phyloP scores from a whole-genome alignment of 1,140 invertebrate species.

The Sycobia sp. region DNA sequence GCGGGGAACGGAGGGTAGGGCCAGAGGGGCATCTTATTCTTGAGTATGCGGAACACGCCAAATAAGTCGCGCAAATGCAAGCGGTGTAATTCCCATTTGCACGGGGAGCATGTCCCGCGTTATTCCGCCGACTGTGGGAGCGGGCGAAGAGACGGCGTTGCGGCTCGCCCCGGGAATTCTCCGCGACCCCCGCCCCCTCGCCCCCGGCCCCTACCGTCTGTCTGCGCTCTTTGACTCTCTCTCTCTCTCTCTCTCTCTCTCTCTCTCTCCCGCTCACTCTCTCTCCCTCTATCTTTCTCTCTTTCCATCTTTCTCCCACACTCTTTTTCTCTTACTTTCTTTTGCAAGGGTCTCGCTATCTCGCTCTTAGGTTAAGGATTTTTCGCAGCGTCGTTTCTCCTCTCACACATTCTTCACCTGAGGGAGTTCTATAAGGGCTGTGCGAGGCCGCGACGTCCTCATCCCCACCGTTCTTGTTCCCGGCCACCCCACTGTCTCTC shows the following conservation, averaged over 20 bases:
- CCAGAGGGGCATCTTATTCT: constrained; percentile 25
- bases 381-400: not conserved
- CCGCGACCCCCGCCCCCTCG: not conserved
- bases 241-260: too few species aligned
- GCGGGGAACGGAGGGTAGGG: too few species aligned
- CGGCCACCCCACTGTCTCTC: not conserved
- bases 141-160: too few species aligned
- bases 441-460: too few species aligned
- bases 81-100: constrained; percentile 32
- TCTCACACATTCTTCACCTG: not conserved
- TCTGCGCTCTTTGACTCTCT: too few species aligned
- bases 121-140: constrained; percentile 9
- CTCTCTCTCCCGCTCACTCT: too few species aligned
- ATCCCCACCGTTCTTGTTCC: too few species aligned
- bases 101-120: constrained; percentile 20
- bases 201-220: too few species aligned
- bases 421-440: too few species aligned
- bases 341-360: too few species aligned
- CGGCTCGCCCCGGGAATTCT: not conserved
- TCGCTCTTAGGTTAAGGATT: not conserved
- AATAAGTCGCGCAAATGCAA: constrained; percentile 34
- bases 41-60: constrained; percentile 36
- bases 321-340: too few species aligned
- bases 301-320: not conserved
- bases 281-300: not conserved